Percentiles rank a stretch among this genome's conserved stretches.
Evolutionary conservation across 2,888 invertebrate genomes (phyloP).

Genomic region (Parnassius glacialis): DNA sequence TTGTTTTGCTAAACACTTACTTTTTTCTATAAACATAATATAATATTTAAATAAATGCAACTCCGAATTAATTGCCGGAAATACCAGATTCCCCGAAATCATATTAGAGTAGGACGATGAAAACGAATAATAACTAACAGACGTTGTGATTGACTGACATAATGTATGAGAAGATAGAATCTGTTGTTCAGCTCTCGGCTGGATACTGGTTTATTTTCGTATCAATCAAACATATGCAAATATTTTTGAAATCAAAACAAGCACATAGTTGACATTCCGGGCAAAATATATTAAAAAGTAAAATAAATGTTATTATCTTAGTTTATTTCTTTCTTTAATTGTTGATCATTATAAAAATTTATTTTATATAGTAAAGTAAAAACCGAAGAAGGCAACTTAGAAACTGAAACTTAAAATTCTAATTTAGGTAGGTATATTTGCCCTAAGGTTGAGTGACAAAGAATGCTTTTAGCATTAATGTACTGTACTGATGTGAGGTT

Average conservation of each 20-base stretch:
- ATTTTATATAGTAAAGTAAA: too few relatives aligned
- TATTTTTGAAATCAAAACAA: conserved; percentile 33
- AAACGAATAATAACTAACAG: conserved; percentile 23
- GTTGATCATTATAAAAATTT: too few relatives aligned
- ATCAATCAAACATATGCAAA: conserved; percentile 33
- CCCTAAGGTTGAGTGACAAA: too few relatives aligned
- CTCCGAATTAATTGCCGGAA: conserved; percentile 13
- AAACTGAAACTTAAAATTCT: too few relatives aligned
- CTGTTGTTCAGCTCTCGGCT: conserved; percentile 29
- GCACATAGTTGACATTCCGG: conserved; percentile 20
- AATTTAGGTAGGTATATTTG: too few relatives aligned
- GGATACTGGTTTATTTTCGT: conserved; percentile 34
- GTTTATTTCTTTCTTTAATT: too few relatives aligned
- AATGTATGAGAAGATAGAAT: conserved; percentile 24
- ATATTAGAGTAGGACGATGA: conserved; percentile 20
- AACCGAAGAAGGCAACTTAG: too few relatives aligned
- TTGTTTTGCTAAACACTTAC: too few relatives aligned
- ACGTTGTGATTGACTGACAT: conserved; percentile 32
- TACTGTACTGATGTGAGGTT: too few relatives aligned
- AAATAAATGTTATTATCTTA: too few relatives aligned
- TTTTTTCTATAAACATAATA: not conserved
- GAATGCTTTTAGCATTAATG: too few relatives aligned
- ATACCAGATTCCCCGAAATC: conserved; percentile 18
- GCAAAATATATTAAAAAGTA: conserved; percentile 1
- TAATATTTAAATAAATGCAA: not conserved